Conservation (phyloP, 92 coral and sea anemone genomes). For the Meandrina meandrites region DNA sequence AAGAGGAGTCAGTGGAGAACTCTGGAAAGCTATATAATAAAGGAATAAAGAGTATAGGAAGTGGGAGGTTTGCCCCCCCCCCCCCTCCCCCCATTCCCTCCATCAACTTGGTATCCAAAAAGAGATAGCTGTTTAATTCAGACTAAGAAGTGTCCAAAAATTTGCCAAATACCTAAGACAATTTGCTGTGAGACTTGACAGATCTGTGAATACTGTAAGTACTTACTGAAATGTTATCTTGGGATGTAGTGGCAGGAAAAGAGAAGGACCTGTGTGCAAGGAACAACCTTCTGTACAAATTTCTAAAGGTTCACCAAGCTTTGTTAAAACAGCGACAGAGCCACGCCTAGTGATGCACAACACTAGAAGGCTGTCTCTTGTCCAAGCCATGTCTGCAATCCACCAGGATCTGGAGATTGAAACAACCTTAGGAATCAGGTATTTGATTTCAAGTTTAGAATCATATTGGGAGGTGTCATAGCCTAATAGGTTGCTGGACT, state of each 20-base stretch:
- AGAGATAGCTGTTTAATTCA: too few species aligned
- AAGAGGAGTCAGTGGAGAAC: too few species aligned
- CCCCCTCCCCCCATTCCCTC: too few species aligned
- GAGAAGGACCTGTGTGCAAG: conserved; percentile 79
- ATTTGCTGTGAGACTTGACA: too few species aligned
- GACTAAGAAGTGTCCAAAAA: too few species aligned
- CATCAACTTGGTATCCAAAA: too few species aligned
- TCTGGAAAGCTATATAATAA: too few species aligned
- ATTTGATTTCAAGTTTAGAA: background rate
- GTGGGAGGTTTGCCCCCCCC: too few species aligned
- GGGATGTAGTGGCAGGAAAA: conserved; percentile 90
- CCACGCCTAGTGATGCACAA: conserved; percentile 90
- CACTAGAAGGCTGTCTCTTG: conserved; percentile 81
- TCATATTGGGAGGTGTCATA: background rate
- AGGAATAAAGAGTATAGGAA: too few species aligned
- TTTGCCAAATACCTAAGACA: too few species aligned
- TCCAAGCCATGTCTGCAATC: conserved; percentile 93
- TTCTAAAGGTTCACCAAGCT: conserved; percentile 88
- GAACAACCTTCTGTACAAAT: conserved; percentile 77
- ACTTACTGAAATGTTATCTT: conserved; percentile 86
- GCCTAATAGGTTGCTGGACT: background rate
- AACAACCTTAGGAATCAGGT: background rate
- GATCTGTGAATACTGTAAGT: background rate
- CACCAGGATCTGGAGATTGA: conserved; percentile 80
- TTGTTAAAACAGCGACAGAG: conserved; percentile 77